Percentiles rank a stretch among this genome's conserved stretches.
Evolutionary conservation across 2,888 invertebrate genomes (phyloP).

Genomic region (Caprella mutica): DNA sequence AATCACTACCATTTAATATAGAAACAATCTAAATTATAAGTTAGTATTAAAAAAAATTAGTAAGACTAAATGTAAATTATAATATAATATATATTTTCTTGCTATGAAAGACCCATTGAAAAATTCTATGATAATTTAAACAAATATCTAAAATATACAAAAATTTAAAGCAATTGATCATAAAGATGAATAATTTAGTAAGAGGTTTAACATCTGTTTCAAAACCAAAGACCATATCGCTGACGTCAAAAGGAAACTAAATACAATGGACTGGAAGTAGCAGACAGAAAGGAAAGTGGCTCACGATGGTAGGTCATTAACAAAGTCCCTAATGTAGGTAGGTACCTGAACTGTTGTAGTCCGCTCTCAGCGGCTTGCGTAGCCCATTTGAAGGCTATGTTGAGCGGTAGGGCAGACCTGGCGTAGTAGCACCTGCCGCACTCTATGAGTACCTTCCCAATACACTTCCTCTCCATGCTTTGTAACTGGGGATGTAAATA

Average conservation of each 20-base stretch:
- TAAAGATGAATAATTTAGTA: too few species aligned
- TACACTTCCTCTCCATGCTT: slow-evolving; percentile 22
- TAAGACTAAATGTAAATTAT: not conserved
- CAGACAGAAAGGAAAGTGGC: too few species aligned
- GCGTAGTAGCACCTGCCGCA: slow-evolving; percentile 48
- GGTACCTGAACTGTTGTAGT: slow-evolving; percentile 22
- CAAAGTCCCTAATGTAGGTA: too few species aligned
- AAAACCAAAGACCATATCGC: too few species aligned
- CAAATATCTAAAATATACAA: too few species aligned
- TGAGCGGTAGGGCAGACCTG: slow-evolving; percentile 42
- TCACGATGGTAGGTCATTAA: too few species aligned
- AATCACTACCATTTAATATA: not conserved
- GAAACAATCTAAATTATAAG: not conserved
- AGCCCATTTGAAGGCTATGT: slow-evolving; percentile 49
- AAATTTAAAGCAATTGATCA: too few species aligned
- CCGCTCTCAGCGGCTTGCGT: slow-evolving; percentile 36
- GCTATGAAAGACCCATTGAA: not conserved
- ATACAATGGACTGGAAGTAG: too few species aligned
- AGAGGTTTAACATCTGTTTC: too few species aligned
- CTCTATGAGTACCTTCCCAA: slow-evolving; percentile 44
- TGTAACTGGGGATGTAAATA: too few species aligned
- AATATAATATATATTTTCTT: not conserved
- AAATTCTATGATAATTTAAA: too few species aligned
- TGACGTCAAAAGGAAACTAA: too few species aligned
- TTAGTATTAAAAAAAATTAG: not conserved